Evolutionary conservation across 2,888 invertebrate species (phyloP).

Genomic region (Eudemis profundana): DNA sequence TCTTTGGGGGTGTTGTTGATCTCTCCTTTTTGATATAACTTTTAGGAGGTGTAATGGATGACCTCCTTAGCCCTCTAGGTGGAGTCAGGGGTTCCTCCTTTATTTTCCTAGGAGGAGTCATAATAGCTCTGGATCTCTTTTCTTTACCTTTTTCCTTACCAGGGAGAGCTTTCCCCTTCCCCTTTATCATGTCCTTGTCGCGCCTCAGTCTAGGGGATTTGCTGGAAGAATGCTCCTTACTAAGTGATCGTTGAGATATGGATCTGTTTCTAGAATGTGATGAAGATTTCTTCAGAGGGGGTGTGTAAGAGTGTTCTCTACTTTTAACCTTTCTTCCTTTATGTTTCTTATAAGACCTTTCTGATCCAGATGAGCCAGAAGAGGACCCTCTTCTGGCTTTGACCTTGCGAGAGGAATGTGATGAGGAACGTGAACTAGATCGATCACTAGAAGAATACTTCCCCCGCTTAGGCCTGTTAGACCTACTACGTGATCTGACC

Average conservation of each 20-base stretch:
- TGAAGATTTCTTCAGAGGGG: slow-evolving; percentile 59
- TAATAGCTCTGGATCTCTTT: slow-evolving; percentile 54
- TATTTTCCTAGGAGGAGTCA: slow-evolving; percentile 59
- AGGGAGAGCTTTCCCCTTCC: slow-evolving; percentile 57
- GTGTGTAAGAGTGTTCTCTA: slow-evolving; percentile 59
- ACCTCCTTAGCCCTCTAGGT: slow-evolving; percentile 58
- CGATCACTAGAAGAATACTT: slow-evolving; percentile 74
- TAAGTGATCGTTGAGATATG: slow-evolving; percentile 54
- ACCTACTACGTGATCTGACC: slow-evolving; percentile 64
- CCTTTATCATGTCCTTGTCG: slow-evolving; percentile 51
- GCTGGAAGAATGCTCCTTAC: slow-evolving; percentile 54
- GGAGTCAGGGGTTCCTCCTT: slow-evolving; percentile 56
- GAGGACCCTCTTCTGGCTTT: slow-evolving; percentile 63
- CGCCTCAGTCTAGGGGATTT: slow-evolving; percentile 56
- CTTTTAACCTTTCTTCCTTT: slow-evolving; percentile 51
- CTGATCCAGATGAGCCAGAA: slow-evolving; percentile 67
- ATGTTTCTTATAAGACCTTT: slow-evolving; percentile 61
- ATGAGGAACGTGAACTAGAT: slow-evolving; percentile 69
- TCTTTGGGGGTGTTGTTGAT: slow-evolving; percentile 61
- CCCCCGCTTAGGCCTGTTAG: slow-evolving; percentile 56
- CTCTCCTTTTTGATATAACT: slow-evolving; percentile 57
- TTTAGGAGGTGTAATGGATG: slow-evolving; percentile 64
- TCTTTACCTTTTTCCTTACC: slow-evolving; percentile 60
- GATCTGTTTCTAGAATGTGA: slow-evolving; percentile 57
- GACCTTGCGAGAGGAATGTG: slow-evolving; percentile 57